These are phyloP conservation scores for Sander lucioperca DNA, from an alignment of 2,113 vertebrate species.

Conservation along the genomic window DNA sequence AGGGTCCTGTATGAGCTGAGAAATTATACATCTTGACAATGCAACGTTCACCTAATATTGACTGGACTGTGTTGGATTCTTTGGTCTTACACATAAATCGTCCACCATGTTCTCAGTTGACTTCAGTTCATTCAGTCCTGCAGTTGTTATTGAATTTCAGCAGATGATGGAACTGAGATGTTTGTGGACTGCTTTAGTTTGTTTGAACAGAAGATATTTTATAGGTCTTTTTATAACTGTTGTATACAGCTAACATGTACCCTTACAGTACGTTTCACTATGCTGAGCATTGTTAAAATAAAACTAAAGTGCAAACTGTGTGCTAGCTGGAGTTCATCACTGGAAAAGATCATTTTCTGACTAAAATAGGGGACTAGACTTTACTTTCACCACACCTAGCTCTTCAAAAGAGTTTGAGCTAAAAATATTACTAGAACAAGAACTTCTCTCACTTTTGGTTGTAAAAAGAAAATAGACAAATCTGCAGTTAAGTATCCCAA, in stretches of 20 bases:
- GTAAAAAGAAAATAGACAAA: not conserved
- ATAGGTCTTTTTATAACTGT: conserved; percentile 42
- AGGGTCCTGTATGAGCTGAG: not conserved
- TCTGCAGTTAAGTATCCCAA: conserved; percentile 43
- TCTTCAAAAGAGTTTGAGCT: not conserved
- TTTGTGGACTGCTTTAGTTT: conserved; percentile 23
- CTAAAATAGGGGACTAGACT: not conserved
- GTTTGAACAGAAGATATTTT: conserved; percentile 29
- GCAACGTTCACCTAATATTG: not conserved
- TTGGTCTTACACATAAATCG: not conserved
- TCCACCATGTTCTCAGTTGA: not conserved
- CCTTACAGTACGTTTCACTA: conserved; percentile 18
- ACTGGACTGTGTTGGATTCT: conserved; percentile 8
- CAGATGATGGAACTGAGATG: not conserved
- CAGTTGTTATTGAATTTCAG: conserved; percentile 9
- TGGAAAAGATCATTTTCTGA: not conserved
- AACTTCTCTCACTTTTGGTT: not conserved
- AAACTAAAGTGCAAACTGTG: conserved; percentile 22
- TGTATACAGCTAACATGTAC: conserved; percentile 25
- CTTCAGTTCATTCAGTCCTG: not conserved
- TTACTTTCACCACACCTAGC: not conserved
- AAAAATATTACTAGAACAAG: not conserved
- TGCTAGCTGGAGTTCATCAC: not conserved
- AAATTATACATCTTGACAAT: conserved; percentile 4
- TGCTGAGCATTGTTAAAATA: conserved; percentile 34